phyloP scores from a whole-genome alignment of 1,140 invertebrate species.

The Luehdorfia chinensis region DNA sequence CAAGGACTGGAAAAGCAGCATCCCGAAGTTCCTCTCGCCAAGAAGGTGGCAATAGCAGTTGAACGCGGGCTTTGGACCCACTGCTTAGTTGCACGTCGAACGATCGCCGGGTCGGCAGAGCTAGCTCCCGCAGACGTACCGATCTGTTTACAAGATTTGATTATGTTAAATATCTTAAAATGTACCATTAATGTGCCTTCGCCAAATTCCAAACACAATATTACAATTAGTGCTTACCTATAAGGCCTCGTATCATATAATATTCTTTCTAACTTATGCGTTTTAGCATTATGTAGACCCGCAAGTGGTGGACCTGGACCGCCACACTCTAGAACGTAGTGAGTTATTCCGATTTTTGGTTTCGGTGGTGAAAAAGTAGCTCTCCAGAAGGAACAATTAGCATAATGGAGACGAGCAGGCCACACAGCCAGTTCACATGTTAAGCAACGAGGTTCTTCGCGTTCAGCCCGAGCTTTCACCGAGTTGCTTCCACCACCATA shows the following conservation, averaged over 20 bases:
- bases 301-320: slow-evolving; percentile 88
- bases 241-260: slow-evolving; percentile 86
- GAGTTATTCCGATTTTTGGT: slow-evolving; percentile 77
- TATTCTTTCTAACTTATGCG: slow-evolving; percentile 84
- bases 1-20: slow-evolving; percentile 89
- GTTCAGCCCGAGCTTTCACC: slow-evolving; percentile 83
- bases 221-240: slow-evolving; percentile 58
- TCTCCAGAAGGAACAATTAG: slow-evolving; percentile 88
- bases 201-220: too few relatives aligned
- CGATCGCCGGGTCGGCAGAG: slow-evolving; percentile 84
- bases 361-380: slow-evolving; percentile 81
- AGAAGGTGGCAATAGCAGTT: slow-evolving; percentile 87
- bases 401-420: slow-evolving; percentile 85
- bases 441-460: slow-evolving; percentile 86
- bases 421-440: slow-evolving; percentile 87
- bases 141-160: slow-evolving; percentile 50
- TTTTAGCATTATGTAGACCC: slow-evolving; percentile 83
- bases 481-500: slow-evolving; percentile 66
- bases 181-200: too few relatives aligned
- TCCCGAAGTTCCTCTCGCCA: slow-evolving; percentile 90
- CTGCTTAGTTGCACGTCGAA: slow-evolving; percentile 88
- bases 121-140: slow-evolving; percentile 82
- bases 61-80: slow-evolving; percentile 86
- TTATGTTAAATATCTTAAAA: too few relatives aligned
- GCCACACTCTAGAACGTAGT: slow-evolving; percentile 88